Percentiles rank a stretch among this genome's conserved stretches.
These are phyloP conservation scores for Anguilla marmorata DNA, from an alignment of 2,797 vertebrate genomes.

Conservation along the genomic window DNA sequence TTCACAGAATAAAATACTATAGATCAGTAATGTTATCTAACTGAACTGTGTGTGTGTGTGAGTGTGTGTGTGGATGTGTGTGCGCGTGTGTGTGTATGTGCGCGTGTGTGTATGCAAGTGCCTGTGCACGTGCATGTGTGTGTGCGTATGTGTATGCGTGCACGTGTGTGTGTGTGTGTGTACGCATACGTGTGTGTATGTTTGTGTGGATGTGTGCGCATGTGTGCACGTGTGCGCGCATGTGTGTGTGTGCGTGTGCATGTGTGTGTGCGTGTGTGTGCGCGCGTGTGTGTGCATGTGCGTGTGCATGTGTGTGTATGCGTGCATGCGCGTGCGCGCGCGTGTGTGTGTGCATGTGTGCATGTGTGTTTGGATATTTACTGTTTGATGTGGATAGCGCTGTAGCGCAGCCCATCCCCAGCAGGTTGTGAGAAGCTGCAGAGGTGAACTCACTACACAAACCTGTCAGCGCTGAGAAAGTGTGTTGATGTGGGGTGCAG, in stretches of 20 bases:
- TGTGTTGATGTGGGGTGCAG: neutral
- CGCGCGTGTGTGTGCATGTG: no score
- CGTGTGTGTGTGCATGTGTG: neutral
- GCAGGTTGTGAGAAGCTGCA: neutral
- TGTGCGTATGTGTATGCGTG: neutral
- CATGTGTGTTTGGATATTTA: neutral
- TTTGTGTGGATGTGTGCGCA: neutral
- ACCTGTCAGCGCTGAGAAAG: neutral
- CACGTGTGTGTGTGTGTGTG: no score
- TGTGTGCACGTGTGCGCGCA: neutral
- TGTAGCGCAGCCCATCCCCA: neutral
- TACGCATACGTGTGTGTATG: no score
- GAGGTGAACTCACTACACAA: neutral
- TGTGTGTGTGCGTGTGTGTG: neutral
- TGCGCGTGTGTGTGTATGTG: neutral
- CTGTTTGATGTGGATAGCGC: neutral
- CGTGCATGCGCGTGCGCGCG: neutral
- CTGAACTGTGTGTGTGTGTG: neutral
- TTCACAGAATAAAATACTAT: slow-evolving; percentile 10
- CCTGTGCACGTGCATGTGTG: neutral
- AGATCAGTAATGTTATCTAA: neutral
- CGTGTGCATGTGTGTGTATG: neutral
- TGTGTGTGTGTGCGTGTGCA: neutral
- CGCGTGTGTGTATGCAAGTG: neutral
- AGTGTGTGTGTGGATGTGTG: neutral